A percentile compares a stretch with the other conserved stretches of the same genome.
phyloP scores from a whole-genome alignment of 30 jellyfish, hydroid and myxozoan genomes.

The Chrysaora quinquecirrha region DNA sequence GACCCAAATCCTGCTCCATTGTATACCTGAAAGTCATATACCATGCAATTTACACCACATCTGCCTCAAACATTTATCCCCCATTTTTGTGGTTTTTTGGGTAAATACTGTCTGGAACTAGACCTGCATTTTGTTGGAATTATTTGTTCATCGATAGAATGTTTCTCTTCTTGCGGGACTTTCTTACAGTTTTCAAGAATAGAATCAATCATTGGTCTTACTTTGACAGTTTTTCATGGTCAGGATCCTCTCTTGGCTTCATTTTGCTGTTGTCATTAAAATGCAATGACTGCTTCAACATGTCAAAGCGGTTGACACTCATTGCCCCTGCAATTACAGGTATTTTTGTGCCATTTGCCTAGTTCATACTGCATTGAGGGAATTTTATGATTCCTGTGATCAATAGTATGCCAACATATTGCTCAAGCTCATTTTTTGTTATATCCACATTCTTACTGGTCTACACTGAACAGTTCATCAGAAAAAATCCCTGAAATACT shows the following conservation, averaged over 20 bases:
- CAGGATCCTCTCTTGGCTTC: neutral
- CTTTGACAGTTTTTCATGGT: conserved; percentile 10
- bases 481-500: conserved; percentile 24
- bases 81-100: conserved; percentile 64
- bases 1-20: conserved; percentile 45
- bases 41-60: conserved; percentile 45
- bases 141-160: conserved; percentile 51
- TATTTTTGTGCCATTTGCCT: conserved; percentile 15
- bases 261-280: neutral
- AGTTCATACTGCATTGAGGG: conserved; percentile 46
- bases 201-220: conserved; percentile 3
- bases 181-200: conserved; percentile 5
- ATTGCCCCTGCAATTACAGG: neutral
- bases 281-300: conserved; percentile 27
- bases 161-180: conserved; percentile 27
- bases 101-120: conserved; percentile 43
- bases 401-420: conserved; percentile 21
- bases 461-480: conserved; percentile 45
- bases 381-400: conserved; percentile 11
- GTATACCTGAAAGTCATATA: conserved; percentile 36
- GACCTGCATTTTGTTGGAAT: conserved; percentile 53
- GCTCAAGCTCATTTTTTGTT: conserved; percentile 25
- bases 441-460: conserved; percentile 3
- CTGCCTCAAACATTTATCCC: conserved; percentile 58
- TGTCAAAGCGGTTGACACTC: conserved; percentile 45